phyloP scores from a whole-genome alignment of 2,113 vertebrate genomes.

The Calidris pugnax region DNA sequence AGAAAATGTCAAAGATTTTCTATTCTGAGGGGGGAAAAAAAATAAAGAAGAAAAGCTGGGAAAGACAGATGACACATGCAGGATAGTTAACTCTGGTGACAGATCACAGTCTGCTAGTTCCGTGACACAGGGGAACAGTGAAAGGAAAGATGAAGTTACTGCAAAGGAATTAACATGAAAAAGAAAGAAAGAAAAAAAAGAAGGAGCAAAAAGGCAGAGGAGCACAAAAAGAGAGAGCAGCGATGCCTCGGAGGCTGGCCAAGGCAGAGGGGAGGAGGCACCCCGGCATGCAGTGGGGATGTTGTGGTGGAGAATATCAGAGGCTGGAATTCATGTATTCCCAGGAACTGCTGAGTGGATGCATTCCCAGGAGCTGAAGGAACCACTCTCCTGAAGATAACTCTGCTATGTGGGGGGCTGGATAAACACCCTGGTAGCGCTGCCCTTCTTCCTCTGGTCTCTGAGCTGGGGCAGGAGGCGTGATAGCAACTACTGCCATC shows the following conservation, averaged over 20 bases:
- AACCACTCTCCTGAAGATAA: neutral
- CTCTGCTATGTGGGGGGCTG: neutral
- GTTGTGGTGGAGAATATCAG: neutral
- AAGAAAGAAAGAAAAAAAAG: neutral
- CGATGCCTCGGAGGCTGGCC: neutral
- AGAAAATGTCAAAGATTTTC: neutral
- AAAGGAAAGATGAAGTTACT: neutral
- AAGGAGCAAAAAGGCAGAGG: neutral
- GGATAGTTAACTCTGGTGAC: neutral
- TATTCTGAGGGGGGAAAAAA: neutral
- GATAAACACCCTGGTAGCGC: neutral
- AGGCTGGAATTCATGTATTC: neutral
- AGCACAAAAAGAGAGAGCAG: neutral
- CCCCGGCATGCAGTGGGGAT: fast-evolving
- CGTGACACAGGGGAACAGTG: neutral
- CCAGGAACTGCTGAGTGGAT: neutral
- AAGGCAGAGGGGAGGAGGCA: neutral
- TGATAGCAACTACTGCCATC: neutral
- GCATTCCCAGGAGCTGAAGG: neutral
- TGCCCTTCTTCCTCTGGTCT: neutral
- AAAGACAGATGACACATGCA: neutral
- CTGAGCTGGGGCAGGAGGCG: neutral
- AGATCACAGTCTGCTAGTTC: neutral
- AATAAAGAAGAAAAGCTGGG: neutral
- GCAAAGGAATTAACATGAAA: neutral